Conservation (phyloP, 2,888 invertebrate genomes). For the Coelogynopora nodosa region DNA sequence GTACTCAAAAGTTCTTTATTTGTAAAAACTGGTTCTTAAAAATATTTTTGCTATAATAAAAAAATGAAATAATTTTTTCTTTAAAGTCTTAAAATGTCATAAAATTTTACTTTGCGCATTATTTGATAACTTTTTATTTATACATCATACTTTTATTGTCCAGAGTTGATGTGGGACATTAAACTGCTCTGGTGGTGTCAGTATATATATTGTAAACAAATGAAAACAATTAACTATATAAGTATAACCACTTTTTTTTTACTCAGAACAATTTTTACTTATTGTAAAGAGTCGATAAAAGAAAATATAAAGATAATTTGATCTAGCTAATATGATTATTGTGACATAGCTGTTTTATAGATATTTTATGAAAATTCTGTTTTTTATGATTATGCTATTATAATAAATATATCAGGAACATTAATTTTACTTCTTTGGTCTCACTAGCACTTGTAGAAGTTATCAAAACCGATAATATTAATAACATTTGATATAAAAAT, state of each 20-base stretch:
- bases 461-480: neutral
- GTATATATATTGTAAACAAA: too few relatives aligned
- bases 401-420: neutral
- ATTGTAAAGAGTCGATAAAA: neutral
- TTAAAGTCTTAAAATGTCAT: neutral
- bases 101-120: neutral
- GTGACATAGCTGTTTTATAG: neutral
- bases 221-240: too few relatives aligned
- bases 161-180: too few relatives aligned
- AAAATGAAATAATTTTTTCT: neutral
- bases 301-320: neutral
- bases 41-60: neutral
- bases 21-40: neutral
- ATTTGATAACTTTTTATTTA: too few relatives aligned
- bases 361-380: neutral
- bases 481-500: neutral
- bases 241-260: neutral
- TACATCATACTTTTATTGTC: too few relatives aligned
- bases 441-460: neutral
- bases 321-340: neutral
- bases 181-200: too few relatives aligned
- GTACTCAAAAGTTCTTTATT: neutral
- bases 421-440: neutral
- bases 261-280: too few relatives aligned
- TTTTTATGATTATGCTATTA: neutral